A percentile compares a stretch with the other conserved stretches of the same genome.
phyloP scores from a whole-genome alignment of 2,113 vertebrate species.

The Hiodon tergisus region DNA sequence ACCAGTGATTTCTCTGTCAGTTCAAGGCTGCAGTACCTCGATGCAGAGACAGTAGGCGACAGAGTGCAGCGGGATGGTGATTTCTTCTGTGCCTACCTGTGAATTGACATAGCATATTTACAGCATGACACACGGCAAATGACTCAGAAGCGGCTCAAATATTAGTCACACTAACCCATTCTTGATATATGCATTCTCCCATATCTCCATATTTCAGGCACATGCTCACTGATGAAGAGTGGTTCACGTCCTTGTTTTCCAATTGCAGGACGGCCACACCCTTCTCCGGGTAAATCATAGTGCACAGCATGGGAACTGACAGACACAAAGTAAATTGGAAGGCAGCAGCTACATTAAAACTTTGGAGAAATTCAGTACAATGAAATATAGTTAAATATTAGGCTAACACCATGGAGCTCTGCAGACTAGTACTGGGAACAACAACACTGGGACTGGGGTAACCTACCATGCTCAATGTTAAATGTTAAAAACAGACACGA shows the following conservation, averaged over 20 bases:
- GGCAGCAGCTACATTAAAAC: background rate
- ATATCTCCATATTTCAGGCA: constrained; percentile 34
- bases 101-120: constrained; percentile 19
- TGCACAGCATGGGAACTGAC: constrained; percentile 46
- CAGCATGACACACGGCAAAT: background rate
- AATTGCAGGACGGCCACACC: constrained; percentile 38
- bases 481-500: background rate
- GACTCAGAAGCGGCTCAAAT: background rate
- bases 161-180: constrained; percentile 43
- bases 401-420: too few species aligned
- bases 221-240: constrained; percentile 18
- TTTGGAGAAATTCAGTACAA: background rate
- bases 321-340: background rate
- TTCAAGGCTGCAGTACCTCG: constrained; percentile 41
- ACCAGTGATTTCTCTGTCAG: too few species aligned
- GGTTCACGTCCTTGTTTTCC: background rate
- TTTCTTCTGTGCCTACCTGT: constrained; percentile 34
- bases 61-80: constrained; percentile 34
- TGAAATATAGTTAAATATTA: background rate
- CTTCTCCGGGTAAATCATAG: constrained; percentile 23
- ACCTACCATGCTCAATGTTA: too few species aligned
- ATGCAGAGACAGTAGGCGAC: constrained; percentile 60
- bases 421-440: too few species aligned
- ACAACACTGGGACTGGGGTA: too few species aligned
- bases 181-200: constrained; percentile 13